Conservation (phyloP, 2,888 invertebrate genomes). For the Drosophila prostipennis region DNA sequence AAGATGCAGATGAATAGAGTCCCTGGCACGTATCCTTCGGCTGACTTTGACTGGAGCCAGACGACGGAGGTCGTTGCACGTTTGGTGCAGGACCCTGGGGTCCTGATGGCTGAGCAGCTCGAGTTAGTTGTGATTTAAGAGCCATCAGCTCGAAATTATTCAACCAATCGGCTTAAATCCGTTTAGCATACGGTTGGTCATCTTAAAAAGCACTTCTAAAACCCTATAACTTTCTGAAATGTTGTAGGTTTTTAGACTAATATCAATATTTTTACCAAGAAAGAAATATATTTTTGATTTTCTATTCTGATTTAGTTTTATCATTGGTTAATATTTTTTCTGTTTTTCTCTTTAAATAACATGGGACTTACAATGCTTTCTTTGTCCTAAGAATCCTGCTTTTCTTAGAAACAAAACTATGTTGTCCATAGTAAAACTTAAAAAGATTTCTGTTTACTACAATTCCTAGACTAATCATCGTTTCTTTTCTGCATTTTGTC, state of each 20-base stretch:
- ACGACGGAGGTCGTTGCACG: conserved; percentile 35
- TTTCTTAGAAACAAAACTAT: not conserved
- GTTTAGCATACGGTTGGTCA: not conserved
- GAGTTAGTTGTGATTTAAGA: conserved; percentile 31
- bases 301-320: not conserved
- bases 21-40: conserved; percentile 27
- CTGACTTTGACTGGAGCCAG: conserved; percentile 5
- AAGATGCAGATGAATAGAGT: conserved; percentile 35
- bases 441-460: not conserved
- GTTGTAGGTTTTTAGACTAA: too few species aligned
- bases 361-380: too few species aligned
- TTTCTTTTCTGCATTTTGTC: not conserved
- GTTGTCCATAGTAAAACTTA: not conserved
- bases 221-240: not conserved
- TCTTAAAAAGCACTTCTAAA: not conserved
- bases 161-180: not conserved
- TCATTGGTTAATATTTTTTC: too few species aligned
- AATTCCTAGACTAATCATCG: not conserved
- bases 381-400: not conserved
- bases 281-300: not conserved
- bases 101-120: conserved; percentile 22
- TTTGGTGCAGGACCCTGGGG: conserved; percentile 22
- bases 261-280: too few species aligned
- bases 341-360: too few species aligned
- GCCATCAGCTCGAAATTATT: not conserved